phyloP scores from a whole-genome alignment of 2,888 invertebrate genomes.

The Ochropleura plecta region DNA sequence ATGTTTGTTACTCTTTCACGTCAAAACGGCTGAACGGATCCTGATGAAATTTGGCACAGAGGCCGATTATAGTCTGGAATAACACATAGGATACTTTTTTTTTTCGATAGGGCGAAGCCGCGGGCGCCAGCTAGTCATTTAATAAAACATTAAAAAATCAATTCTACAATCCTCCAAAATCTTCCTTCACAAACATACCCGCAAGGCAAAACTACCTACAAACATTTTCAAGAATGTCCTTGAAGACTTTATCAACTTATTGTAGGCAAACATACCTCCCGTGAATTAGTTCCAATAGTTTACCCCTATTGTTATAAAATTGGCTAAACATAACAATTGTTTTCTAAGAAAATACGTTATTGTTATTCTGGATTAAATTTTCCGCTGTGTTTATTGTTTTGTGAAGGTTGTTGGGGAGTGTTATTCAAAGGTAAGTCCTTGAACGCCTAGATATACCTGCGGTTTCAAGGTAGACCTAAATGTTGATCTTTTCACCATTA shows the following conservation, averaged over 20 bases:
- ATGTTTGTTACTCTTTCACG: too few species aligned
- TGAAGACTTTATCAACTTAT: slow-evolving; percentile 25
- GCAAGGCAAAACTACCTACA: not conserved
- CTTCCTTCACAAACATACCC: not conserved
- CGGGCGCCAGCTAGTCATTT: too few species aligned
- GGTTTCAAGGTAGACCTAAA: not conserved
- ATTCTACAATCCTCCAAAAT: not conserved
- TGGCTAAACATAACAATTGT: slow-evolving; percentile 13
- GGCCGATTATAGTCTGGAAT: too few species aligned
- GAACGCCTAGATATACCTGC: not conserved
- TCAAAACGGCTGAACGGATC: too few species aligned
- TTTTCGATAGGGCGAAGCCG: too few species aligned
- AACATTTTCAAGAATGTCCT: slow-evolving; percentile 28
- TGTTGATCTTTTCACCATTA: not conserved
- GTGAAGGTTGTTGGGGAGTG: slow-evolving; percentile 30
- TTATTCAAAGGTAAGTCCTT: slow-evolving; percentile 22
- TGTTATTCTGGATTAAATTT: slow-evolving; percentile 46
- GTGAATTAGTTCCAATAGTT: not conserved
- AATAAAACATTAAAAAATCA: not conserved
- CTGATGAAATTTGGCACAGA: too few species aligned
- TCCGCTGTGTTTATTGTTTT: slow-evolving; percentile 40
- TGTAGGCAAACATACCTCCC: slow-evolving; percentile 13
- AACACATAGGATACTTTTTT: too few species aligned
- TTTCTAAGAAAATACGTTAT: slow-evolving; percentile 49
- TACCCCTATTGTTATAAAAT: slow-evolving; percentile 16